phyloP scores from a whole-genome alignment of 2,113 vertebrate species.

The Malurus alboscapulatus region DNA sequence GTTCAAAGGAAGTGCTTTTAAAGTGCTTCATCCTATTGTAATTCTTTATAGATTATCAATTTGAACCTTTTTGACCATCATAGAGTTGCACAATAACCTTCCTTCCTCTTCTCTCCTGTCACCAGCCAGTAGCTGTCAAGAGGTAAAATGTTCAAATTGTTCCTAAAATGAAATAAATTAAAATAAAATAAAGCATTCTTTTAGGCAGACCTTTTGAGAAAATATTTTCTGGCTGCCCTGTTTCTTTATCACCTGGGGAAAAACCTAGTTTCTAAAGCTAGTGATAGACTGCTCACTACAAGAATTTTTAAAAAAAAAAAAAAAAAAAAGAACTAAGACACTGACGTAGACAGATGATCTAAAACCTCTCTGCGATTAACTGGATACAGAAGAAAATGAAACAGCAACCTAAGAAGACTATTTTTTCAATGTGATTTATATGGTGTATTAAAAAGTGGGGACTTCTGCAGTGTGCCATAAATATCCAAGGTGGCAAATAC shows the following conservation, averaged over 20 bases:
- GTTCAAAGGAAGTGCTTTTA: conserved; percentile 57
- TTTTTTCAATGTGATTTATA: conserved; percentile 46
- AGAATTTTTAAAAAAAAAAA: background rate
- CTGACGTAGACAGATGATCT: background rate
- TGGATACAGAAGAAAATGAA: conserved; percentile 42
- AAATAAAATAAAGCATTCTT: background rate
- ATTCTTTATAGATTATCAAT: conserved; percentile 75
- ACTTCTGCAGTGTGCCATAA: conserved; percentile 32
- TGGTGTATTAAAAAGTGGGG: background rate
- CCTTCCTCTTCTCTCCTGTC: conserved; percentile 13
- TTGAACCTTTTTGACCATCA: conserved; percentile 59
- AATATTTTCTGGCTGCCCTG: background rate
- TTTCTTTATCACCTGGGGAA: background rate
- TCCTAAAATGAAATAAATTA: background rate
- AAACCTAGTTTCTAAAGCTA: background rate
- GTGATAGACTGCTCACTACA: background rate
- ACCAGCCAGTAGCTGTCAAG: conserved; percentile 21
- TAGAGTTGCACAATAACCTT: conserved; percentile 55
- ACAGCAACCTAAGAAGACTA: conserved; percentile 1
- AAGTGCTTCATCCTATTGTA: conserved; percentile 56
- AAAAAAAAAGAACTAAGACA: background rate
- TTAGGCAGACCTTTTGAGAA: background rate
- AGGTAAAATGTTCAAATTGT: conserved; percentile 21
- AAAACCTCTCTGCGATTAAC: background rate
- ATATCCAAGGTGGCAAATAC: conserved; percentile 33